phyloP scores from a whole-genome alignment of 2,113 vertebrate species.

The Notiomystis cincta region DNA sequence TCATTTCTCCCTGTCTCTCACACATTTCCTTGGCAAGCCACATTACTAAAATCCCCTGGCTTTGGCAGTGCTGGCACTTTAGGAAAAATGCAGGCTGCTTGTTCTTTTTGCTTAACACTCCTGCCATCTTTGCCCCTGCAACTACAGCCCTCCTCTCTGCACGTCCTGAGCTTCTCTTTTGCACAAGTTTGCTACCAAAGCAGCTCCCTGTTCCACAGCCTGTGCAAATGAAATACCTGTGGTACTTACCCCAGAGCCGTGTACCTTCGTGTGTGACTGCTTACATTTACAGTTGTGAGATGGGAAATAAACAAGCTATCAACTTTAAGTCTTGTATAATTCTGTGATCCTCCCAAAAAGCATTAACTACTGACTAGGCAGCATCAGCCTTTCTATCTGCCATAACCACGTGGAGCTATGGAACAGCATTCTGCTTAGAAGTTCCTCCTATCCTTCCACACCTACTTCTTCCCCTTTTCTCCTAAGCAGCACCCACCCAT shows the following conservation, averaged over 20 bases:
- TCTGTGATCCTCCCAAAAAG: background rate
- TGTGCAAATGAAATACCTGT: background rate
- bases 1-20: background rate
- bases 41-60: background rate
- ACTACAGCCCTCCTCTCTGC: background rate
- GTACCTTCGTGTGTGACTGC: background rate
- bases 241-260: background rate
- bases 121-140: background rate
- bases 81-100: background rate
- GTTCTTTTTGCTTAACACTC: background rate
- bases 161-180: background rate
- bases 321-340: background rate
- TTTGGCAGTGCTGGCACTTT: background rate
- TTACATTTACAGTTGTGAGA: background rate
- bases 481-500: background rate
- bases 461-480: background rate
- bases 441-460: background rate
- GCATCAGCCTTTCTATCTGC: background rate
- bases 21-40: background rate
- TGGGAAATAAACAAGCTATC: conserved; percentile 44
- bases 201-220: background rate
- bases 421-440: background rate
- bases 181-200: conserved; percentile 31
- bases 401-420: background rate
- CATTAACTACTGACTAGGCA: background rate